Conservation (phyloP, 2,888 invertebrate genomes). For the Bruchidius siliquastri region DNA sequence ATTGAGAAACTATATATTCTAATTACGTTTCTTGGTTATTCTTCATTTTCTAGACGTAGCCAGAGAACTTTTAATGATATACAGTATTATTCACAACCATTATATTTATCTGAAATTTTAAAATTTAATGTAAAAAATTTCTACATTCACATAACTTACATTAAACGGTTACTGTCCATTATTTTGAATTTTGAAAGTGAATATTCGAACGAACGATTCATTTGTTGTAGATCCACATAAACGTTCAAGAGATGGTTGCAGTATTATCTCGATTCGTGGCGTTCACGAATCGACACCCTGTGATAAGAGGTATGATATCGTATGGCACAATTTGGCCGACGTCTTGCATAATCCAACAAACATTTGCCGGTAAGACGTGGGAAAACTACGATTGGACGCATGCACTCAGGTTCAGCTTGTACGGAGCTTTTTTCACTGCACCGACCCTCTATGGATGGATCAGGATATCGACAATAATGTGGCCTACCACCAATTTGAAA, state of each 20-base stretch:
- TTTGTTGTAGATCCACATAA: not conserved
- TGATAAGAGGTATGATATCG: constrained; percentile 62
- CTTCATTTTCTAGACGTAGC: too few relatives aligned
- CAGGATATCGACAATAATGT: constrained; percentile 67
- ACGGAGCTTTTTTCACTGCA: constrained; percentile 77
- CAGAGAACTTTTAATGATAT: too few relatives aligned
- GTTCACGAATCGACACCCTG: constrained; percentile 50
- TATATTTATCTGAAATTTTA: too few relatives aligned
- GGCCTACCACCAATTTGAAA: constrained; percentile 67
- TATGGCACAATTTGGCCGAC: constrained; percentile 70
- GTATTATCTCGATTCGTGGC: constrained; percentile 49
- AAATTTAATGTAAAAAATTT: too few relatives aligned
- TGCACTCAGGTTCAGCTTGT: constrained; percentile 68
- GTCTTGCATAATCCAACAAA: constrained; percentile 69
- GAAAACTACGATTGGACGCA: constrained; percentile 67
- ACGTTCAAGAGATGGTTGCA: constrained; percentile 26
- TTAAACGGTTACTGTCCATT: too few relatives aligned
- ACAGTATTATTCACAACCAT: too few relatives aligned
- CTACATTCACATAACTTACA: too few relatives aligned
- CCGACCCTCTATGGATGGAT: constrained; percentile 79
- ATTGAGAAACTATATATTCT: too few relatives aligned
- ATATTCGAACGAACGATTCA: too few relatives aligned
- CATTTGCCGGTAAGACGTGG: constrained; percentile 59
- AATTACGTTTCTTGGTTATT: too few relatives aligned
- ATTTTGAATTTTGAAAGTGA: too few relatives aligned